Conservation (phyloP, 2,888 invertebrate genomes). For the Amphipyra tragopoginis region DNA sequence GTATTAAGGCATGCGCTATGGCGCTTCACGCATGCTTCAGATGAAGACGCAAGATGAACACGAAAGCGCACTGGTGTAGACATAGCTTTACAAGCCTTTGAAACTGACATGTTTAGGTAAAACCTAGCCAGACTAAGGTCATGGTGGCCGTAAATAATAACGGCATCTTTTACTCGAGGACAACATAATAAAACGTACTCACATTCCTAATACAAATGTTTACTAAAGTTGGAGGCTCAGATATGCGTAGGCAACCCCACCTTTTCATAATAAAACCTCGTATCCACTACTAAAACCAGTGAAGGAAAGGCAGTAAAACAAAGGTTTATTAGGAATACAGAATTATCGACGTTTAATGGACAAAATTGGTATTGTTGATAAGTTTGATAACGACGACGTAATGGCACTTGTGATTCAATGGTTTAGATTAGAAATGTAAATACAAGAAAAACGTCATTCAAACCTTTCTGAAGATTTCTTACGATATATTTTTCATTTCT, state of each 20-base stretch:
- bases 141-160: conserved; percentile 18
- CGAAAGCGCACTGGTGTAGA: too few species aligned
- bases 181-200: conserved; percentile 18
- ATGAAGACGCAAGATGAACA: too few species aligned
- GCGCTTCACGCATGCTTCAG: too few species aligned
- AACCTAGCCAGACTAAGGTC: conserved; percentile 13
- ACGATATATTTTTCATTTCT: too few species aligned
- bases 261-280: conserved; percentile 21
- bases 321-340: background rate
- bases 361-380: conserved; percentile 1
- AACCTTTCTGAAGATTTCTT: too few species aligned
- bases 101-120: conserved; percentile 13
- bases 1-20: too few species aligned
- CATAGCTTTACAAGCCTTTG: too few species aligned
- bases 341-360: conserved; percentile 4
- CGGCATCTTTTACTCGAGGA: conserved; percentile 25
- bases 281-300: background rate
- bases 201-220: conserved; percentile 29
- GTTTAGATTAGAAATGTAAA: too few species aligned
- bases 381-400: too few species aligned
- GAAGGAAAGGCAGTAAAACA: background rate
- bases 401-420: too few species aligned
- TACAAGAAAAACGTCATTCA: too few species aligned
- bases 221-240: conserved; percentile 9
- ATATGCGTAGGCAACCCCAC: conserved; percentile 19